Evolutionary conservation across 2,113 vertebrate species (phyloP).

Genomic region (Ibidorhyncha struthersii): DNA sequence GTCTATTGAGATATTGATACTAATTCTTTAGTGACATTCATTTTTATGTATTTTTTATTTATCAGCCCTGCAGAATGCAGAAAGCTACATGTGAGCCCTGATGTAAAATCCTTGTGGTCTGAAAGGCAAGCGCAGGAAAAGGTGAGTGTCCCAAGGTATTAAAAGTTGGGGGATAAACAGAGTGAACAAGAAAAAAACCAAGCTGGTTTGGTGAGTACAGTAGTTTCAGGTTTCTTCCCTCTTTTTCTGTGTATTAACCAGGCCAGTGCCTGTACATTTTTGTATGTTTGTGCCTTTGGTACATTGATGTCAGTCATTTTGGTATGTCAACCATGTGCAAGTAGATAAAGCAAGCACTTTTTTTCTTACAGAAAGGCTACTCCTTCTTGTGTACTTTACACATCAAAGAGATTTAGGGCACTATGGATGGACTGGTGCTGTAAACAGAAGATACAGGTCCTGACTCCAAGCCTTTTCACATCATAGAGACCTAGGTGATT

Average conservation of each 20-base stretch:
- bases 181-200: not conserved
- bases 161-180: not conserved
- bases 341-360: not conserved
- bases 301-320: not conserved
- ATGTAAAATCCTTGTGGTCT: not conserved
- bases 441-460: not conserved
- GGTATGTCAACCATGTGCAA: not conserved
- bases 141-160: not conserved
- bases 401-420: not conserved
- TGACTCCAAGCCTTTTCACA: not conserved
- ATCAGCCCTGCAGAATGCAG: not conserved
- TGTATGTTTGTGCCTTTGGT: not conserved
- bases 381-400: not conserved
- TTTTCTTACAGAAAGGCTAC: not conserved
- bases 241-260: not conserved
- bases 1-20: not conserved
- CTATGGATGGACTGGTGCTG: not conserved
- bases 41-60: not conserved
- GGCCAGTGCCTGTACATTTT: not conserved
- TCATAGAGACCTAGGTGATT: not conserved
- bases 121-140: not conserved
- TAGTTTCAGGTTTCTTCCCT: not conserved
- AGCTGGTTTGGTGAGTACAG: not conserved
- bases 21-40: not conserved
- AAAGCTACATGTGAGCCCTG: not conserved